A percentile compares a stretch with the other conserved stretches of the same genome.
These are phyloP conservation scores for Scaptomyza hsui DNA, from an alignment of 1,140 invertebrate species.

Conservation along the genomic window DNA sequence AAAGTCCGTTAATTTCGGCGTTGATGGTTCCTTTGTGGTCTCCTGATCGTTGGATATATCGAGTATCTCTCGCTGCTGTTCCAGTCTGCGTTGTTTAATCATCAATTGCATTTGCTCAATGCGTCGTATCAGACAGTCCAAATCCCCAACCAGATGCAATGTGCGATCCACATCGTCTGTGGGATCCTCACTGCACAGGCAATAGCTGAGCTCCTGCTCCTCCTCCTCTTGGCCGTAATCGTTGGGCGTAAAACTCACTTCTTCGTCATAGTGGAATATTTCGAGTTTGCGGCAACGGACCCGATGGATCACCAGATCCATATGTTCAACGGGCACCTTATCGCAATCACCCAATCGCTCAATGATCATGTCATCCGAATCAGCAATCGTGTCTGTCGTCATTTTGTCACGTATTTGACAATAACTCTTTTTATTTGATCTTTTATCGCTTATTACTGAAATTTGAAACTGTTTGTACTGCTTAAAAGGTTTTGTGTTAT, in stretches of 20 bases:
- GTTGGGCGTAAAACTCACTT: constrained; percentile 43
- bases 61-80: neutral
- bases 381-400: neutral
- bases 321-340: constrained; percentile 29
- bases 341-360: constrained; percentile 23
- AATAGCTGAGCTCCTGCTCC: constrained; percentile 8
- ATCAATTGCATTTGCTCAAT: constrained; percentile 51
- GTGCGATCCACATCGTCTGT: constrained; percentile 43
- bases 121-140: constrained; percentile 54
- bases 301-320: constrained; percentile 48
- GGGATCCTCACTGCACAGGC: constrained; percentile 3
- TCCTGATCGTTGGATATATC: neutral
- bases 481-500: neutral
- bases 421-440: neutral
- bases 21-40: too few relatives aligned
- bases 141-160: neutral
- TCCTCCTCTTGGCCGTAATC: constrained; percentile 29
- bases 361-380: constrained; percentile 18
- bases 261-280: constrained; percentile 53
- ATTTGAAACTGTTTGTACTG: neutral
- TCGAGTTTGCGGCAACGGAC: constrained; percentile 40
- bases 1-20: neutral
- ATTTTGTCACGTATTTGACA: neutral
- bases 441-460: neutral
- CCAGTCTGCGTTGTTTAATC: constrained; percentile 24